These are phyloP conservation scores for Chloroceryle inda DNA, from an alignment of 2,797 vertebrate species.

Conservation along the genomic window DNA sequence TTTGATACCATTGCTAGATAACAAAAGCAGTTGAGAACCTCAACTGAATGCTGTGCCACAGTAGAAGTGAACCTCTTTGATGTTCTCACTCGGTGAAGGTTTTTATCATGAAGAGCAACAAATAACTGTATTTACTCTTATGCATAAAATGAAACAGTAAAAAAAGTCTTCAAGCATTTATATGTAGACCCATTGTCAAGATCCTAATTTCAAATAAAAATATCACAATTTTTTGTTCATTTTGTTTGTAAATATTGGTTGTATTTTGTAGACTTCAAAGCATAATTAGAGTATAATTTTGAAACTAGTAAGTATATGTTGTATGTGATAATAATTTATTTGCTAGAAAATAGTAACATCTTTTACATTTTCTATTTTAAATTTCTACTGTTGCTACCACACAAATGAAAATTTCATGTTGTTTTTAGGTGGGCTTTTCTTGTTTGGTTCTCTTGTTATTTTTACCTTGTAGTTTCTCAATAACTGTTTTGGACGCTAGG, in stretches of 20 bases:
- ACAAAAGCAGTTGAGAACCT: not conserved
- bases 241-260: not conserved
- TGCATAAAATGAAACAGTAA: not conserved
- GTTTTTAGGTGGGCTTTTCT: rapidly evolving
- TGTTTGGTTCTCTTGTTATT: rapidly evolving
- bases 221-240: not conserved
- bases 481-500: not conserved
- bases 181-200: not conserved
- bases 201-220: not conserved
- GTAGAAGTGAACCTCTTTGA: not conserved
- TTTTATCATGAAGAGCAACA: not conserved
- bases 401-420: not conserved
- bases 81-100: not conserved
- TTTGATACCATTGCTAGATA: not conserved
- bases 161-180: not conserved
- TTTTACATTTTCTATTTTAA: not conserved
- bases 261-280: not conserved
- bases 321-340: not conserved
- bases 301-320: not conserved
- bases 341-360: not conserved
- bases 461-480: not conserved
- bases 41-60: not conserved
- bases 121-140: not conserved
- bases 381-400: not conserved
- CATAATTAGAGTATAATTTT: not conserved